Conservation (phyloP, 2,888 invertebrate genomes). For the Sphaeridia pumilis region DNA sequence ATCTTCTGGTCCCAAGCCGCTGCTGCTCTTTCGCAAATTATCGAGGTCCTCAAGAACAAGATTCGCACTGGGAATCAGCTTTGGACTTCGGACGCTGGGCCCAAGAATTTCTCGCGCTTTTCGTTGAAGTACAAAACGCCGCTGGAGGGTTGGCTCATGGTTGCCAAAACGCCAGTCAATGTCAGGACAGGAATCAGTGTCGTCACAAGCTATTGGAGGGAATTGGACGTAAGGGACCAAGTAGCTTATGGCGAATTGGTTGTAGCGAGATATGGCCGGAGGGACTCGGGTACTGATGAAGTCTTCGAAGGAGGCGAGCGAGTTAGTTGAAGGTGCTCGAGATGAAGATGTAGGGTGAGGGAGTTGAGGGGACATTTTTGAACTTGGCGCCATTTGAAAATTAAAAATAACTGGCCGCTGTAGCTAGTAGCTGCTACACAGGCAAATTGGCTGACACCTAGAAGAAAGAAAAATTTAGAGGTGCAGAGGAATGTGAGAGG, state of each 20-base stretch:
- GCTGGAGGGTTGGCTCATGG: constrained; percentile 13
- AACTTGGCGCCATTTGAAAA: too few species aligned
- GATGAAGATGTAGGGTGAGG: too few species aligned
- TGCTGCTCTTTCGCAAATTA: not conserved
- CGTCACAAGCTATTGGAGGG: constrained; percentile 14
- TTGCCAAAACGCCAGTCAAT: constrained; percentile 18
- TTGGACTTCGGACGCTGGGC: constrained; percentile 20
- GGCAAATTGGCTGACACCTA: too few species aligned
- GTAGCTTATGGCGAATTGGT: constrained; percentile 24
- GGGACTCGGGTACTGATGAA: constrained; percentile 15
- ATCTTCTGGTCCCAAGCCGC: not conserved
- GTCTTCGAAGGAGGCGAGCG: constrained; percentile 2
- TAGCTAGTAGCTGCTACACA: too few species aligned
- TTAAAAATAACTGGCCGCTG: too few species aligned
- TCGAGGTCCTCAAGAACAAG: constrained; percentile 17
- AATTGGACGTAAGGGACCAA: constrained; percentile 17
- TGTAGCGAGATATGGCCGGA: constrained; percentile 18
- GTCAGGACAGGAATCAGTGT: constrained; percentile 15
- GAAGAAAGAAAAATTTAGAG: too few species aligned
- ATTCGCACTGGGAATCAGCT: constrained; percentile 17
- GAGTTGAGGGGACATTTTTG: too few species aligned
- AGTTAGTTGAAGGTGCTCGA: too few species aligned
- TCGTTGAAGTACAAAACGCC: constrained; percentile 17
- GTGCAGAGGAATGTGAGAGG: too few species aligned
- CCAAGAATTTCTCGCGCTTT: constrained; percentile 19